A percentile compares a stretch with the other conserved stretches of the same genome.
Conservation (phyloP, 2,113 vertebrate genomes). For the Tachysurus vachellii region DNA sequence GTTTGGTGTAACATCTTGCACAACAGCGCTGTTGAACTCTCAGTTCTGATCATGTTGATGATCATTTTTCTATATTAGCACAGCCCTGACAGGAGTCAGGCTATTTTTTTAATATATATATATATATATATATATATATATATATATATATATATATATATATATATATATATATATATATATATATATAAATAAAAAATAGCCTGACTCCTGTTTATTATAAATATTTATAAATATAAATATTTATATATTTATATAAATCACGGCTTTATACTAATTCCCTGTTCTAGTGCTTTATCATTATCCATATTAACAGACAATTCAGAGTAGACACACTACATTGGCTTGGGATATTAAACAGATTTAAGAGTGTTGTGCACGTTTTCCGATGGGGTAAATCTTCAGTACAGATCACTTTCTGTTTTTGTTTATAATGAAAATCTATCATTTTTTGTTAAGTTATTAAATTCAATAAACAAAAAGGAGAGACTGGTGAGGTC, state of each 20-base stretch:
- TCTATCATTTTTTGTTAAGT: not conserved
- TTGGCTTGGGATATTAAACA: not conserved
- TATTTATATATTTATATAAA: too few relatives aligned
- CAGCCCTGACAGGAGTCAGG: not conserved
- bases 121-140: too few relatives aligned
- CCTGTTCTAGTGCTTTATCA: not conserved
- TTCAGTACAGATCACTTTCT: not conserved
- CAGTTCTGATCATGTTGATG: not conserved
- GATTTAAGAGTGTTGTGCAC: not conserved
- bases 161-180: too few relatives aligned
- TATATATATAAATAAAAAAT: too few relatives aligned
- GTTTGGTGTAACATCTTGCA: not conserved
- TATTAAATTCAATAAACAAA: not conserved
- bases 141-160: too few relatives aligned
- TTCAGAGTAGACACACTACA: not conserved
- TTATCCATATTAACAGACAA: not conserved
- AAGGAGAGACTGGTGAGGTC: not conserved
- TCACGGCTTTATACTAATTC: not conserved
- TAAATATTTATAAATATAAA: too few relatives aligned
- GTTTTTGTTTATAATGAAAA: not conserved
- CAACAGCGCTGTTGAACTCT: not conserved
- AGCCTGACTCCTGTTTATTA: too few relatives aligned
- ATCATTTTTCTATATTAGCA: not conserved
- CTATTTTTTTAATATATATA: too few relatives aligned
- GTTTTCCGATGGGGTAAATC: not conserved